Evolutionary conservation across 2,113 vertebrate genomes (phyloP), one percentile per base, ranked within the genome.

Genomic region (Elachura formosa): DNA sequence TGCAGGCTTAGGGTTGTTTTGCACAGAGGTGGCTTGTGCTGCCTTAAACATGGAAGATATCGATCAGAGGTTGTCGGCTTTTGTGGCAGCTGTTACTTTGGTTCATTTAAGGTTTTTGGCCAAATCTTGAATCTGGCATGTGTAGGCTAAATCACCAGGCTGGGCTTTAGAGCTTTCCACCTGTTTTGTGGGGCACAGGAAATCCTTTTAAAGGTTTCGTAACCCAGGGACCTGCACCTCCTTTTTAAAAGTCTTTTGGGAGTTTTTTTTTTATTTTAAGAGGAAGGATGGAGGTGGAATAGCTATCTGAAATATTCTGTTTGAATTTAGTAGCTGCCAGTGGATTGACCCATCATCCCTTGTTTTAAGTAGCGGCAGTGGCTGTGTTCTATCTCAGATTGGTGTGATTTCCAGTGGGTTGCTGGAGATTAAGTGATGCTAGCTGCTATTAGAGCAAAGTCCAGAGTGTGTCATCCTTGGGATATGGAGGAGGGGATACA

Each of bases 41-140:
- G 33, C 54, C 71, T 96, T 63, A 48, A 76, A 54, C 38, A 19
- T 91, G 87, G 81, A 46, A 62, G 58, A 19, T 94, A 89, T 88
- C 73, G 91, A 85, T 96, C 77, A 85, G 67, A 80, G 81, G 82
- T 73, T 91, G 84, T 71, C 0, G 4, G 91, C 72, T 96, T 94
- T 91, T 63, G 82, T 91, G 90, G 75, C 90, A 86, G 72, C 48
- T 95, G 78, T 69, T 89, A 21, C 1, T 0, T 62, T 91, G 74
- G 87, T 89, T 96, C 77, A 38, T 46, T 89, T 75, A 79, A 89
- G 69, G 67, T 24, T 90, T 94, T 94, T 61, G 87, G 75, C 59
- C 87, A 78, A 75, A 49, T 84, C 69, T 77, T 79, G 87, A 71
- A n/a, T 46, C 66, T 87, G 77, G 36, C 33, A 14, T 13, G 14